Evolutionary conservation across 92 coral and sea anemone species (phyloP).

Genomic region (Epizoanthus illoricatus): DNA sequence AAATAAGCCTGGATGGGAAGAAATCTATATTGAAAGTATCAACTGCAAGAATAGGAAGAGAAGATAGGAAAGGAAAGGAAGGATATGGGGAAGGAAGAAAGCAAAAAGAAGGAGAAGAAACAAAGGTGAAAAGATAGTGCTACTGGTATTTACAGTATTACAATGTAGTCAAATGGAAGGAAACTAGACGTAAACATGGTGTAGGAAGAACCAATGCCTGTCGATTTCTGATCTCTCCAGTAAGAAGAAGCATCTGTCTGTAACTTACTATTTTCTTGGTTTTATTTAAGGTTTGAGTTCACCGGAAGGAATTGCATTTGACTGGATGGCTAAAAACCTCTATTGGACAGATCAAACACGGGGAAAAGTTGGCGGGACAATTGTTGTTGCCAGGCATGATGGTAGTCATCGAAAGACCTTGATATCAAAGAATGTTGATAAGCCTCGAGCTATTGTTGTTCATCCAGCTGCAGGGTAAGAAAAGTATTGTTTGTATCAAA

Average conservation of each 20-base stretch:
- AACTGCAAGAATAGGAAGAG: too few species aligned
- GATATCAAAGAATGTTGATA: conserved; percentile 50
- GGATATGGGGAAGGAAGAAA: background rate
- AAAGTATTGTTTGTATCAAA: background rate
- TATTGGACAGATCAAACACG: conserved; percentile 80
- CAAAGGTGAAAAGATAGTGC: too few species aligned
- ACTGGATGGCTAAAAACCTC: conserved; percentile 92
- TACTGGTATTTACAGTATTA: too few species aligned
- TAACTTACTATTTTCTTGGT: background rate
- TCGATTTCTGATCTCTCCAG: too few species aligned
- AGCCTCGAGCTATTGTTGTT: conserved; percentile 88
- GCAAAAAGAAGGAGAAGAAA: background rate
- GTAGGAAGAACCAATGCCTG: too few species aligned
- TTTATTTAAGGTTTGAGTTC: conserved; percentile 51
- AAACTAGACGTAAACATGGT: too few species aligned
- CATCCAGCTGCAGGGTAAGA: conserved; percentile 91
- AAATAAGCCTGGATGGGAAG: too few species aligned
- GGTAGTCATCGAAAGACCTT: conserved; percentile 64
- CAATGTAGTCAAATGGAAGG: too few species aligned
- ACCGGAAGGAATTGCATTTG: conserved; percentile 89
- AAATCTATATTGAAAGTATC: too few species aligned
- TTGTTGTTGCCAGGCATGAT: conserved; percentile 81
- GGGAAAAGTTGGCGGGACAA: conserved; percentile 22
- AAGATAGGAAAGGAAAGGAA: background rate
- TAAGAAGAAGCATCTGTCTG: too few species aligned